Percentiles rank a stretch among this genome's conserved stretches.
These are phyloP conservation scores for Athrips mouffetella DNA, from an alignment of 2,888 invertebrate species.

Conservation along the genomic window DNA sequence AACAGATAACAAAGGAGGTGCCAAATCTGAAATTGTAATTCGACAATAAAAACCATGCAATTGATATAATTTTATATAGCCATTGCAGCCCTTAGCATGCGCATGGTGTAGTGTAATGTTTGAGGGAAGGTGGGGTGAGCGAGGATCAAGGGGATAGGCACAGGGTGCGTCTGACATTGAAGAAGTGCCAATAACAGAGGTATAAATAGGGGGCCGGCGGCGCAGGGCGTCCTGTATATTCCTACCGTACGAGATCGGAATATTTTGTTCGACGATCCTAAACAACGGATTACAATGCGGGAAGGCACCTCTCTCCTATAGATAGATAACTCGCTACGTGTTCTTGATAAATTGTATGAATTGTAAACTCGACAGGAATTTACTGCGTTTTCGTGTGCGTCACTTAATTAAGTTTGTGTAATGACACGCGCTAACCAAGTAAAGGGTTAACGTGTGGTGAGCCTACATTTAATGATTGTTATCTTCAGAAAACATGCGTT, in stretches of 20 bases:
- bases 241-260: slow-evolving; percentile 75
- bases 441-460: background rate
- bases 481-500: slow-evolving; percentile 4
- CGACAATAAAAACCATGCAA: slow-evolving; percentile 65
- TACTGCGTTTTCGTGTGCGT: slow-evolving; percentile 45
- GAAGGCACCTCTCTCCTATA: slow-evolving; percentile 56
- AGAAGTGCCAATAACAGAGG: slow-evolving; percentile 79
- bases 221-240: slow-evolving; percentile 59
- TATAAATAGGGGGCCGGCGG: slow-evolving; percentile 75
- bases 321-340: too few relatives aligned
- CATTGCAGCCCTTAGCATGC: slow-evolving; percentile 58
- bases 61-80: slow-evolving; percentile 73
- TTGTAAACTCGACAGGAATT: slow-evolving; percentile 55
- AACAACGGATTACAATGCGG: slow-evolving; percentile 76
- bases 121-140: slow-evolving; percentile 54
- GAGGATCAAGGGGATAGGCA: slow-evolving; percentile 58
- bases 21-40: slow-evolving; percentile 65
- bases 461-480: slow-evolving; percentile 2
- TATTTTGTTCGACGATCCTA: slow-evolving; percentile 69
- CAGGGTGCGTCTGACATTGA: slow-evolving; percentile 79
- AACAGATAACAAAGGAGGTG: slow-evolving; percentile 45
- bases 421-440: slow-evolving; percentile 6
- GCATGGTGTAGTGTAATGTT: slow-evolving; percentile 69
- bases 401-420: slow-evolving; percentile 24
- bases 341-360: slow-evolving; percentile 68